These are phyloP conservation scores for Acanthoscelides obtectus DNA, from an alignment of 2,888 invertebrate species.

Conservation along the genomic window DNA sequence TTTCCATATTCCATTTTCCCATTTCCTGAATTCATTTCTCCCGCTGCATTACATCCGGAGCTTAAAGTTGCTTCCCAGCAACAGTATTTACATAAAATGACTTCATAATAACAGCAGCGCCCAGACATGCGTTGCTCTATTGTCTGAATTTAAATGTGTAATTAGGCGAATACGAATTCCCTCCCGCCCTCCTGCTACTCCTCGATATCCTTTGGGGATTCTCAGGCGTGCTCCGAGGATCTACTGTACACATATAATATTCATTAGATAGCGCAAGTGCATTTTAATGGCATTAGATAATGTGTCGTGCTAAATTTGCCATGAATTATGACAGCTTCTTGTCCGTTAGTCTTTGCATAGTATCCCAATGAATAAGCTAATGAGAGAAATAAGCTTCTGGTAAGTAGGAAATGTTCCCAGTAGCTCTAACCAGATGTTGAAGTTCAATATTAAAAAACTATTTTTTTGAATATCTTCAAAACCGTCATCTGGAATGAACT, in stretches of 20 bases:
- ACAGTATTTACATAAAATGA: background rate
- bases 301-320: background rate
- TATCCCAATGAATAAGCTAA: too few species aligned
- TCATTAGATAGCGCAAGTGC: background rate
- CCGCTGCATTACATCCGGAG: background rate
- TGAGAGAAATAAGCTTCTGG: too few species aligned
- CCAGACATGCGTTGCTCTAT: background rate
- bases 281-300: background rate
- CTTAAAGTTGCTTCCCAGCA: background rate
- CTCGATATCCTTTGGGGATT: background rate
- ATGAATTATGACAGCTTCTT: background rate
- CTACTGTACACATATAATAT: background rate
- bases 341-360: too few species aligned
- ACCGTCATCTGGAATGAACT: too few species aligned
- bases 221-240: background rate
- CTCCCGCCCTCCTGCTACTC: background rate
- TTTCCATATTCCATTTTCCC: background rate
- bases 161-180: background rate
- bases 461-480: too few species aligned
- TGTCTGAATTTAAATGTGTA: background rate
- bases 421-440: too few species aligned
- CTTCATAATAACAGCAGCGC: background rate
- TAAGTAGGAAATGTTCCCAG: too few species aligned
- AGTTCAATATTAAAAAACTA: too few species aligned
- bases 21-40: background rate